Evolutionary conservation across 2,113 vertebrate species (phyloP).

Genomic region (Leptodactylus fuscus): DNA sequence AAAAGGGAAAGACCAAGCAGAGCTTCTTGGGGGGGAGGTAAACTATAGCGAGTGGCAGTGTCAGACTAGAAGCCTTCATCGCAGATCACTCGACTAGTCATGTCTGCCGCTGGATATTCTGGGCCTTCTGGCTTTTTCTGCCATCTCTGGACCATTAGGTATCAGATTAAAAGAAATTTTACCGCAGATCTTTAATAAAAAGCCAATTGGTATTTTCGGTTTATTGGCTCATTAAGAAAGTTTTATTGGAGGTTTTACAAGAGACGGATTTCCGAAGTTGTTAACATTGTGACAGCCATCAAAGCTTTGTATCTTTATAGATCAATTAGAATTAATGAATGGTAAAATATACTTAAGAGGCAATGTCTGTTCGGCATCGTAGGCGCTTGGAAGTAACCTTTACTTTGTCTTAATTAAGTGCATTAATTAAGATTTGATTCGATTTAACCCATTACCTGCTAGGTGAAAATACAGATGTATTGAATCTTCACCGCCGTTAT

Average conservation of each 20-base stretch:
- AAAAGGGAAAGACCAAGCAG: too few relatives aligned
- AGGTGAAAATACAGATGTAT: background rate
- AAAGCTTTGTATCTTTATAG: constrained; percentile 65
- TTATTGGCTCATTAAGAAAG: background rate
- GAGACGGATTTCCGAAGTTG: constrained; percentile 52
- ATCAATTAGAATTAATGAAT: constrained; percentile 67
- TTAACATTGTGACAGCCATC: constrained; percentile 60
- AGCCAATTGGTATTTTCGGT: background rate
- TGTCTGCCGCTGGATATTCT: background rate
- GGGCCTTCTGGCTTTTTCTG: background rate
- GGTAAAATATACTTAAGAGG: constrained; percentile 59
- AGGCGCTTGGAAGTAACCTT: constrained; percentile 61
- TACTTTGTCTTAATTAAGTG: constrained; percentile 55
- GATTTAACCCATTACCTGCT: constrained; percentile 41
- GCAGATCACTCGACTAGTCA: background rate
- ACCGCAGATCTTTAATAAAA: background rate
- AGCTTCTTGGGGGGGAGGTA: too few relatives aligned
- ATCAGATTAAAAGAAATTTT: background rate
- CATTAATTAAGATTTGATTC: constrained; percentile 63
- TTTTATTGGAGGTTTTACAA: constrained; percentile 1
- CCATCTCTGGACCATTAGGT: background rate
- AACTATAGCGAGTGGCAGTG: too few relatives aligned
- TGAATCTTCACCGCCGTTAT: too few relatives aligned
- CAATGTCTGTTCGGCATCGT: background rate
- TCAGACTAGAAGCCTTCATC: background rate